Evolutionary conservation across 2,113 vertebrate genomes (phyloP).

Genomic region (Zosterops japonicus): DNA sequence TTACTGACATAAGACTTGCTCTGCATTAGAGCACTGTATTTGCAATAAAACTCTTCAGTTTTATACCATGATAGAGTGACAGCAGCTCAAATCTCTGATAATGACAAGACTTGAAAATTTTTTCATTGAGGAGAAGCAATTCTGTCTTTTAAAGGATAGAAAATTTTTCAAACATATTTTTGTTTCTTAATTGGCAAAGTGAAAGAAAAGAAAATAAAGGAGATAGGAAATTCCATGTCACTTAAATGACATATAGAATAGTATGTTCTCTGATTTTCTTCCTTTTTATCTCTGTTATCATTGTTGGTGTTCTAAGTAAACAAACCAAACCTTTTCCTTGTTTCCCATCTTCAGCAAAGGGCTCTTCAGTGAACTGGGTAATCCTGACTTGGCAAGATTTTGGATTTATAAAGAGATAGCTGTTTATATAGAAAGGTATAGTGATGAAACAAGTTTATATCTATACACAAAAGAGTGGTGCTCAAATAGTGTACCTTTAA

Average conservation of each 20-base stretch:
- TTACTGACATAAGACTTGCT: background rate
- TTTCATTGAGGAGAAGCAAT: background rate
- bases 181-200: background rate
- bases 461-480: background rate
- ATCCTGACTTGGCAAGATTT: background rate
- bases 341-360: background rate
- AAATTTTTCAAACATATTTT: background rate
- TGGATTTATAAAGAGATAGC: background rate
- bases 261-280: background rate
- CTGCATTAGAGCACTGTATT: background rate
- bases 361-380: background rate
- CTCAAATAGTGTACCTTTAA: background rate
- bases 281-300: background rate
- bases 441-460: background rate
- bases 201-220: background rate
- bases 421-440: background rate
- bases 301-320: background rate
- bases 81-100: background rate
- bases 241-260: background rate
- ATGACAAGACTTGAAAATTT: background rate
- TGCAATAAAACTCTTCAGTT: background rate
- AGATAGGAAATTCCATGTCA: background rate
- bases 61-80: background rate
- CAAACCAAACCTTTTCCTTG: background rate
- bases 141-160: background rate